Percentiles rank a stretch among this genome's conserved stretches.
These are phyloP conservation scores for Lottia gigantea DNA, from an alignment of 2,888 invertebrate species.

Conservation along the genomic window DNA sequence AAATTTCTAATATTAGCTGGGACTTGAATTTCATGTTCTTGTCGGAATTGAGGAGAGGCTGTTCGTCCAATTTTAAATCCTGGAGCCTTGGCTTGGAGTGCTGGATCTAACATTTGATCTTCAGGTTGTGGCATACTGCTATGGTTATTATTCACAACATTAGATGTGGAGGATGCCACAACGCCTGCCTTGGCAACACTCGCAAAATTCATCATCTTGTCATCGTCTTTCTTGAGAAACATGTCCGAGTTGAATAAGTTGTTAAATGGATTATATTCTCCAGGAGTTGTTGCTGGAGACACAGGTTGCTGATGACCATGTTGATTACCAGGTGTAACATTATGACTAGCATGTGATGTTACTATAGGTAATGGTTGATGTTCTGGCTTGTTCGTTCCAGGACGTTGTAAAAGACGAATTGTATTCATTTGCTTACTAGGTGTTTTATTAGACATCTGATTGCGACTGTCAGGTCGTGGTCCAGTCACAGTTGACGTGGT, in stretches of 20 bases:
- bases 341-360: conserved; percentile 38
- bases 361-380: conserved; percentile 59
- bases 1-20: conserved; percentile 84
- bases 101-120: conserved; percentile 47
- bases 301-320: conserved; percentile 20
- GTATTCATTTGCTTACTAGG: conserved; percentile 2
- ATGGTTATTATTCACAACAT: conserved; percentile 16
- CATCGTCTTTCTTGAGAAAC: conserved; percentile 61
- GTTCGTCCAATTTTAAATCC: conserved; percentile 61
- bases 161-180: conserved; percentile 56
- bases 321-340: conserved; percentile 16
- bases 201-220: conserved; percentile 76
- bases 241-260: conserved; percentile 74
- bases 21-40: conserved; percentile 73
- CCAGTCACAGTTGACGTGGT: conserved; percentile 16
- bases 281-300: conserved; percentile 65
- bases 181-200: conserved; percentile 76
- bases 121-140: neutral
- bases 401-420: conserved; percentile 23
- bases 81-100: conserved; percentile 67
- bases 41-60: conserved; percentile 33
- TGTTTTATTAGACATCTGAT: conserved; percentile 10
- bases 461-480: conserved; percentile 3
- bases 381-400: conserved; percentile 33
- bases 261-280: conserved; percentile 88